phyloP scores from a whole-genome alignment of 2,888 invertebrate genomes.

The Brachycybe producta region DNA sequence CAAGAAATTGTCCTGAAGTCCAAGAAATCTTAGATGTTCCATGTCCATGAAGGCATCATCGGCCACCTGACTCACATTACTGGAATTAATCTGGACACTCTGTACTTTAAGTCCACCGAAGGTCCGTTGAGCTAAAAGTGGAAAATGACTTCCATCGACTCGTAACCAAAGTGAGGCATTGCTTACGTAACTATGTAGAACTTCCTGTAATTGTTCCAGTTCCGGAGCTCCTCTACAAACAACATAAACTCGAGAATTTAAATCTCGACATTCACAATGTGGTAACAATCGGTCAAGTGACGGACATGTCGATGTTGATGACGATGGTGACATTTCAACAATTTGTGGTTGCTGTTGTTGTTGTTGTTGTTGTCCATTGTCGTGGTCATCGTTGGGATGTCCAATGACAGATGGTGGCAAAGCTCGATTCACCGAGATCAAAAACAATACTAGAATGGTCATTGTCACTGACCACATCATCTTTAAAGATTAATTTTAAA shows the following conservation, averaged over 20 bases:
- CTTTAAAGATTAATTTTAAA: no score
- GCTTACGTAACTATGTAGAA: no score
- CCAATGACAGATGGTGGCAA: no score
- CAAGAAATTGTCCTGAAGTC: slow-evolving; percentile 71
- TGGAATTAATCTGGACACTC: slow-evolving; percentile 19
- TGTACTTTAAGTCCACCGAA: slow-evolving; percentile 13
- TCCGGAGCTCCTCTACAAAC: no score
- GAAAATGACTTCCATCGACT: slow-evolving; percentile 11
- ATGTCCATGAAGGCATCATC: slow-evolving; percentile 61
- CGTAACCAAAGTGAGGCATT: slow-evolving; percentile 10
- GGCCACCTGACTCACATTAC: slow-evolving; percentile 35
- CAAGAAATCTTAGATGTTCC: slow-evolving; percentile 61
- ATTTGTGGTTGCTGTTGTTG: no score
- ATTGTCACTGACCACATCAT: no score
- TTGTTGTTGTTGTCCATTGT: no score
- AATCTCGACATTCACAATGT: slow-evolving; percentile 9
- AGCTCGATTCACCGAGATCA: no score
- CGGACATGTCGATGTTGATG: neutral
- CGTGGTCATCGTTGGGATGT: no score
- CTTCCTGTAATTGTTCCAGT: no score
- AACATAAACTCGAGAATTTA: slow-evolving; percentile 2
- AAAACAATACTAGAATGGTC: no score
- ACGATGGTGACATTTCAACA: no score
- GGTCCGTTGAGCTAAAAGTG: slow-evolving; percentile 1
- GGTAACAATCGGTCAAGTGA: neutral